These are phyloP conservation scores for Luperina nickerlii DNA, from an alignment of 2,888 invertebrate species.

Conservation along the genomic window DNA sequence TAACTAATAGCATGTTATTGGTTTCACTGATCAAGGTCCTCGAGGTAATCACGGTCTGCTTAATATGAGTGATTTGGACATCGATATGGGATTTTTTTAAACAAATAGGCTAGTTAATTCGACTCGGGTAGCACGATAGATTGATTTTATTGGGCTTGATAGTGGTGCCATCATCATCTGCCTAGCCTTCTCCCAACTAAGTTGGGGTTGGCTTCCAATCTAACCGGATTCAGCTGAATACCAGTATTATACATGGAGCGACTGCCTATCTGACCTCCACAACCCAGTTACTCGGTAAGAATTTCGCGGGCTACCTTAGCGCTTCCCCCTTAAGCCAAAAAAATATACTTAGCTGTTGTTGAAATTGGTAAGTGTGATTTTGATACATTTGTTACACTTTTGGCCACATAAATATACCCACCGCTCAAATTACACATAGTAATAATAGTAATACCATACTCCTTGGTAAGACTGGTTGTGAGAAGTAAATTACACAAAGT, in stretches of 20 bases:
- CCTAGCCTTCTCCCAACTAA: too few relatives aligned
- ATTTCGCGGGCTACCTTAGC: too few relatives aligned
- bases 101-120: conserved; percentile 19
- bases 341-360: neutral
- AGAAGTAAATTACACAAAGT: too few relatives aligned
- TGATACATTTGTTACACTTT: neutral
- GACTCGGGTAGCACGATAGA: neutral
- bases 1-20: conserved; percentile 45
- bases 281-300: too few relatives aligned
- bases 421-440: neutral
- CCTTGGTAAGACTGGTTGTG: too few relatives aligned
- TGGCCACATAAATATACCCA: neutral
- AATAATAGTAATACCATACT: too few relatives aligned
- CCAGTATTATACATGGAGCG: too few relatives aligned
- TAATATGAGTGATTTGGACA: conserved; percentile 38
- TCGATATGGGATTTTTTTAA: conserved; percentile 12
- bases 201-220: too few relatives aligned
- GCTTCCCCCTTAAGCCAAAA: neutral
- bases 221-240: too few relatives aligned
- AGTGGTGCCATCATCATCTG: too few relatives aligned
- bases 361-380: conserved; percentile 18
- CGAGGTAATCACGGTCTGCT: conserved; percentile 20
- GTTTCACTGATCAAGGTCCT: conserved; percentile 44
- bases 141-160: neutral
- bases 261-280: too few relatives aligned